A percentile compares a stretch with the other conserved stretches of the same genome.
These are phyloP conservation scores for Eristalis pertinax DNA, from an alignment of 2,888 invertebrate genomes.

Conservation along the genomic window DNA sequence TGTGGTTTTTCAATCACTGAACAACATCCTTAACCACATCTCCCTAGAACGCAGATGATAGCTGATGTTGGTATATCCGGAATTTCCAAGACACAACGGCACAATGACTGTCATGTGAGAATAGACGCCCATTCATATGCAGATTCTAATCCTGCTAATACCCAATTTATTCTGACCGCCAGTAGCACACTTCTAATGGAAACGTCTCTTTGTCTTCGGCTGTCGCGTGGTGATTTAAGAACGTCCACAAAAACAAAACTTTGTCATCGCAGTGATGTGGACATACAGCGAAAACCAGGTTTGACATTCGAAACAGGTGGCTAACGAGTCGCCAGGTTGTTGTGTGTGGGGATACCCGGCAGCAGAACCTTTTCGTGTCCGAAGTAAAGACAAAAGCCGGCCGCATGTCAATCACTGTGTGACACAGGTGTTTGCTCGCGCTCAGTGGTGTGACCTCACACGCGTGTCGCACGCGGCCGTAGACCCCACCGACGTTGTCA, in stretches of 20 bases:
- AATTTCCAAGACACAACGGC: background rate
- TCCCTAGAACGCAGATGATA: background rate
- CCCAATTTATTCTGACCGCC: background rate
- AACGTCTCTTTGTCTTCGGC: background rate
- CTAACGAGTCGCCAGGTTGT: no score
- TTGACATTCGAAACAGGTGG: background rate
- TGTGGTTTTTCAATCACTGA: background rate
- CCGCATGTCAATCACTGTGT: background rate
- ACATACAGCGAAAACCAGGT: background rate
- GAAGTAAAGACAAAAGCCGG: background rate
- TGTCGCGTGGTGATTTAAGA: background rate
- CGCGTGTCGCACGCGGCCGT: background rate
- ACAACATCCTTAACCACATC: background rate
- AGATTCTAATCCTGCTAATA: background rate
- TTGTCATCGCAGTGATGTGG: background rate
- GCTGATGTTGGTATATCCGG: background rate
- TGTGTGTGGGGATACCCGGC: no score
- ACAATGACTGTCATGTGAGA: background rate
- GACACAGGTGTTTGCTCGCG: background rate
- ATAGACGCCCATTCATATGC: background rate
- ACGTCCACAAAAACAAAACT: background rate
- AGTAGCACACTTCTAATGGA: background rate
- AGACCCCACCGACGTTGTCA: background rate
- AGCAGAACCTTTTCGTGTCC: background rate
- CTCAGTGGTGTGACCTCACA: background rate